These are phyloP conservation scores for Nemurella pictetii DNA, from an alignment of 2,888 invertebrate genomes.

Conservation along the genomic window DNA sequence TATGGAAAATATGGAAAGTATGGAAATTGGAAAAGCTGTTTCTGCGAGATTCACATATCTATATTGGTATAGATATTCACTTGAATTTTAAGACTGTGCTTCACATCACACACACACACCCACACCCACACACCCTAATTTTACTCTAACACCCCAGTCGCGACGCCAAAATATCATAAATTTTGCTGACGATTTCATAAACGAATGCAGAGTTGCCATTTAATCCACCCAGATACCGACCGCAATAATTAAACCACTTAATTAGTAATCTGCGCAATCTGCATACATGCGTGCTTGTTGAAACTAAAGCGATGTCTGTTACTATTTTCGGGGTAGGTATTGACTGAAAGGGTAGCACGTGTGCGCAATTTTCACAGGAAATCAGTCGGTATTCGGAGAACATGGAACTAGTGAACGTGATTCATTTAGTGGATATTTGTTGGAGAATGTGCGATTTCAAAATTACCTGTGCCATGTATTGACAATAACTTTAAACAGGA, in stretches of 20 bases:
- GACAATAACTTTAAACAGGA: too few species aligned
- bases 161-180: background rate
- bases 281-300: conserved; percentile 27
- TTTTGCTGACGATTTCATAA: background rate
- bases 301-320: conserved; percentile 20
- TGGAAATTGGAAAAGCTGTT: too few species aligned
- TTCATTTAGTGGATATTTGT: too few species aligned
- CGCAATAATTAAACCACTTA: conserved; percentile 37
- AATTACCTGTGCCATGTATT: too few species aligned
- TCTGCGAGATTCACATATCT: too few species aligned
- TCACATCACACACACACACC: too few species aligned
- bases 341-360: conserved; percentile 26
- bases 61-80: too few species aligned
- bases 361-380: background rate
- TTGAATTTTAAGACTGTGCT: too few species aligned
- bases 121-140: background rate
- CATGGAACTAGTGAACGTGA: too few species aligned
- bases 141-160: background rate
- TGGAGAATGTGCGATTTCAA: too few species aligned
- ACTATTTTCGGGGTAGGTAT: conserved; percentile 30
- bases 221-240: background rate
- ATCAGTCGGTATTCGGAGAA: conserved; percentile 7
- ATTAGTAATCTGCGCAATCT: conserved; percentile 32
- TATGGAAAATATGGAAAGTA: too few species aligned
- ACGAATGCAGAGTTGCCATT: background rate